These are phyloP conservation scores for Eilema griseolum DNA, from an alignment of 2,888 invertebrate genomes.

Conservation along the genomic window DNA sequence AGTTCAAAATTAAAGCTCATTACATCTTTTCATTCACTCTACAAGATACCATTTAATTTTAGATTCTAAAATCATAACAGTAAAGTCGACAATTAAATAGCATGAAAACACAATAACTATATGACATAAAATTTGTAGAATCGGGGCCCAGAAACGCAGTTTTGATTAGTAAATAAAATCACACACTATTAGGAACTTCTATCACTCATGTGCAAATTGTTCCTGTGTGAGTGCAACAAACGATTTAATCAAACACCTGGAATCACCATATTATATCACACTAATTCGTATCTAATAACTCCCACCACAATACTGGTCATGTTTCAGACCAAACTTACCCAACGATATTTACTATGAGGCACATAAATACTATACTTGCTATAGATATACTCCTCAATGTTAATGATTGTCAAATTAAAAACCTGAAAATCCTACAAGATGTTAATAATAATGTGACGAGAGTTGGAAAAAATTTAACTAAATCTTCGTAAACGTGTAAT, in stretches of 20 bases:
- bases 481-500: background rate
- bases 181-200: background rate
- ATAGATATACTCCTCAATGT: conserved; percentile 36
- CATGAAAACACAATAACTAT: too few species aligned
- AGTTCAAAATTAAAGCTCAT: too few species aligned
- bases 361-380: conserved; percentile 25
- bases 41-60: too few species aligned
- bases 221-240: background rate
- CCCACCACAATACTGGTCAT: conserved; percentile 22
- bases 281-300: background rate
- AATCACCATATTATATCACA: background rate
- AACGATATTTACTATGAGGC: conserved; percentile 26
- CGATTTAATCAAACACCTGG: background rate
- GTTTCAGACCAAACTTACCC: conserved; percentile 39
- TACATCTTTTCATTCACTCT: too few species aligned
- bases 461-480: background rate
- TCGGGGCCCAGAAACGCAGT: too few species aligned
- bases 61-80: too few species aligned
- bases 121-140: too few species aligned
- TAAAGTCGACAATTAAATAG: background rate
- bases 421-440: background rate
- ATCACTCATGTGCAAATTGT: background rate
- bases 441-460: background rate
- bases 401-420: conserved; percentile 10
- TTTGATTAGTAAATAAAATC: background rate